Evolutionary conservation across 2,888 invertebrate genomes (phyloP).

Genomic region (Caprella mutica): DNA sequence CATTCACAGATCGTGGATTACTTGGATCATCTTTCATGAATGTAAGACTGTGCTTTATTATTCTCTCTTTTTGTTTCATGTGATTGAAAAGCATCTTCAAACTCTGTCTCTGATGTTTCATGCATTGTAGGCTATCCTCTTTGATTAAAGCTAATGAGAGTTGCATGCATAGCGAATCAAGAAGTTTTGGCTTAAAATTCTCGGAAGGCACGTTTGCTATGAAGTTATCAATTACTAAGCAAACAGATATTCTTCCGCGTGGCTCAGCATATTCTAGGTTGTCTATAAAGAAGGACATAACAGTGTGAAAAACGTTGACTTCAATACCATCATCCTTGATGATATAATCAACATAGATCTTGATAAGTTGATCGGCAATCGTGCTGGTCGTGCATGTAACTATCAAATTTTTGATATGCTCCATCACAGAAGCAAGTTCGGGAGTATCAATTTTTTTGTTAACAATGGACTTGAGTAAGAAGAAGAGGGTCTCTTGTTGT

Average conservation of each 20-base stretch:
- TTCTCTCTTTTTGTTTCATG: conserved; percentile 8
- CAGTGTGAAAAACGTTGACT: background rate
- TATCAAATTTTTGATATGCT: conserved; percentile 37
- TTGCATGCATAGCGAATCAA: conserved; percentile 1
- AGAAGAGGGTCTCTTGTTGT: conserved; percentile 46
- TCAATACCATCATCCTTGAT: conserved; percentile 21
- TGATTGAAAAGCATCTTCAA: conserved; percentile 17
- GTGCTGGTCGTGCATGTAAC: conserved; percentile 9
- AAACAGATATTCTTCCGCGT: conserved; percentile 19
- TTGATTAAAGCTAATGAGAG: conserved; percentile 16
- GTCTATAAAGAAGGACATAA: conserved; percentile 21
- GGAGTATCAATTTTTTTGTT: conserved; percentile 39
- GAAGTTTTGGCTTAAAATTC: background rate
- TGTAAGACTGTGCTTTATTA: conserved; percentile 20
- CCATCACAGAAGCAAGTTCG: conserved; percentile 36
- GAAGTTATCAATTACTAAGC: conserved; percentile 19
- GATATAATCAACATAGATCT: conserved; percentile 22
- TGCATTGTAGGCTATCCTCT: conserved; percentile 18
- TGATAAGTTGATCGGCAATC: conserved; percentile 20
- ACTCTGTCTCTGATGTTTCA: conserved; percentile 10
- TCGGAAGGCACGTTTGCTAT: conserved; percentile 19
- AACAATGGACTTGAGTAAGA: conserved; percentile 44
- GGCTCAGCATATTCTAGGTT: conserved; percentile 17
- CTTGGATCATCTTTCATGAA: conserved; percentile 9
- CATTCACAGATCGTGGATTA: background rate